These are phyloP conservation scores for Epinephelus moara DNA, from an alignment of 2,113 vertebrate genomes.

Conservation along the genomic window DNA sequence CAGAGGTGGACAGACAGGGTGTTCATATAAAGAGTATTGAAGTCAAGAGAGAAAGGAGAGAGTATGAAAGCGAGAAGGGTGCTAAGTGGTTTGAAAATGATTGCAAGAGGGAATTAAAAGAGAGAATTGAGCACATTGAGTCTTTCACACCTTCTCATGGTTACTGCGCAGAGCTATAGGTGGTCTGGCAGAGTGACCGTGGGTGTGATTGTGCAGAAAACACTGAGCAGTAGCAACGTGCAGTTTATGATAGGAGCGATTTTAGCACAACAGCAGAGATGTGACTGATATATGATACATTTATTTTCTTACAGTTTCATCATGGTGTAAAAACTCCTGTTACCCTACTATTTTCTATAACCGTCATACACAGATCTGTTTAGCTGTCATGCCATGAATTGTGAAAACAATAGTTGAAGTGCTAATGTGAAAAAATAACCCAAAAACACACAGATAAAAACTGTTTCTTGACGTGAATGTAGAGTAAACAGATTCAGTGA, in stretches of 20 bases:
- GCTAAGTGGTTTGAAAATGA: neutral
- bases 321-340: neutral
- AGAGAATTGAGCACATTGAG: slow-evolving; percentile 14
- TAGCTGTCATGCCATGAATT: neutral
- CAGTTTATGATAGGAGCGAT: neutral
- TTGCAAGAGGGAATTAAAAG: slow-evolving; percentile 1
- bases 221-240: neutral
- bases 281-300: too few species aligned
- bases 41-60: neutral
- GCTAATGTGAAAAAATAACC: too few species aligned
- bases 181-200: slow-evolving; percentile 13
- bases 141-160: slow-evolving; percentile 44
- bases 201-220: slow-evolving; percentile 8
- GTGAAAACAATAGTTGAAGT: slow-evolving; percentile 3
- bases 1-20: neutral
- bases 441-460: neutral
- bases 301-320: too few species aligned
- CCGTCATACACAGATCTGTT: neutral
- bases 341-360: neutral
- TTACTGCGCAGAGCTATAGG: slow-evolving; percentile 13
- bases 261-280: neutral
- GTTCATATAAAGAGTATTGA: neutral
- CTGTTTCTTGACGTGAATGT: neutral
- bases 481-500: neutral
- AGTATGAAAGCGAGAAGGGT: neutral